Evolutionary conservation across 2,113 vertebrate genomes (phyloP), one percentile per base, ranked within the genome.

Genomic region (Gobio gobio): DNA sequence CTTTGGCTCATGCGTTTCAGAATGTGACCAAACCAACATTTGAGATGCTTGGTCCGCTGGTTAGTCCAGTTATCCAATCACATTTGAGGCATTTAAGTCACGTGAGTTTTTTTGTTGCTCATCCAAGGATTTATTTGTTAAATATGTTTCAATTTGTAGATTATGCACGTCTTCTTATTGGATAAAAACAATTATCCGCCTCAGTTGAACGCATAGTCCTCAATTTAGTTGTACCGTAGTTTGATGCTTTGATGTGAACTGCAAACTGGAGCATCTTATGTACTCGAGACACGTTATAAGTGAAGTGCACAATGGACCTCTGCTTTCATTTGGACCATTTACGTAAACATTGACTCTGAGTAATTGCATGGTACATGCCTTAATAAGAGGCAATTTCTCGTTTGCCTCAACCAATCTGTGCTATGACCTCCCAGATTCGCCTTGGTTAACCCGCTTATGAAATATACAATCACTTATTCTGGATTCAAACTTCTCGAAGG

Each of bases 381-480:
- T 47, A 73, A 22, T 73, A 24, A 47, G 12, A 49, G 43, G 12
- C 43, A n/a, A 22, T 43, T 72, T 22, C 33, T 40, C 18, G 10
- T 70, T 56, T 22, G 54, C 18, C 54, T 22, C 63, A 66, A 36
- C 29, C 29, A 36, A 6, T 22, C 47, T 20, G 5, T 64, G 45
- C 63, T 68, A 3, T 70, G 79, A 82, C 61, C 72, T 45, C 40
- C 40, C 43, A 16, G 1, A 24, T 24, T 74, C 2, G 5, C 43
- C 68, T 74, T 72, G 26, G 7, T 63, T 87, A 85, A 85, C 78
- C 63, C 18, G 63, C 59, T 74, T 49, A 74, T 74, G 72, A 10
- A 49, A 45, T 70, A 36, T 43, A 68, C 64, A 83, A 51, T 49
- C 40, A 36, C 22, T 83, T 56, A 61, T 78, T 59, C 45, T 68